phyloP scores from a whole-genome alignment of 2,113 vertebrate species.

The Strix aluco region DNA sequence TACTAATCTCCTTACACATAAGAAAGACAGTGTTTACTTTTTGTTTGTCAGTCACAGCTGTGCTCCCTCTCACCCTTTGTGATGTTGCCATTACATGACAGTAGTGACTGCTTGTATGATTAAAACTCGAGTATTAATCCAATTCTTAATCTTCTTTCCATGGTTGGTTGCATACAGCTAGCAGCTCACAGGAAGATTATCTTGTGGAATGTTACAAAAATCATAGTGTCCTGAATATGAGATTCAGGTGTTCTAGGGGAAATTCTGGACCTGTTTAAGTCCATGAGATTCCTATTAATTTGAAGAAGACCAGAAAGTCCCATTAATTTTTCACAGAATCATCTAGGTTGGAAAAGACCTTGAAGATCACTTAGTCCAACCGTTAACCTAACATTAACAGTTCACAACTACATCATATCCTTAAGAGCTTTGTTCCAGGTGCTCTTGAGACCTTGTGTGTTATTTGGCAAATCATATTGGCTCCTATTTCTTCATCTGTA shows the following conservation, averaged over 20 bases:
- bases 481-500: background rate
- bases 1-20: background rate
- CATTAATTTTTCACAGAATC: background rate
- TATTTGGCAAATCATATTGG: background rate
- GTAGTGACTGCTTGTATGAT: background rate
- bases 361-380: too few relatives aligned
- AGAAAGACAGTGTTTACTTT: background rate
- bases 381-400: too few relatives aligned
- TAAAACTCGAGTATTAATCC: conserved; percentile 26
- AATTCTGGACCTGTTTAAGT: background rate
- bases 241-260: background rate
- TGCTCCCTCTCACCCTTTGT: background rate
- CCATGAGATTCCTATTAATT: background rate
- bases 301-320: background rate
- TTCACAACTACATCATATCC: too few relatives aligned
- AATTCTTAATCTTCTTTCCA: conserved; percentile 29
- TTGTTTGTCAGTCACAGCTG: background rate
- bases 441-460: background rate
- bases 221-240: background rate
- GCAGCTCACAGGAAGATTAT: background rate
- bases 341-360: too few relatives aligned
- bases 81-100: background rate
- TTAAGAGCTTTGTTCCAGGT: background rate
- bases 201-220: background rate
- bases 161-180: background rate